Conservation (phyloP, 2,888 invertebrate genomes). For the Dromius quadrimaculatus region DNA sequence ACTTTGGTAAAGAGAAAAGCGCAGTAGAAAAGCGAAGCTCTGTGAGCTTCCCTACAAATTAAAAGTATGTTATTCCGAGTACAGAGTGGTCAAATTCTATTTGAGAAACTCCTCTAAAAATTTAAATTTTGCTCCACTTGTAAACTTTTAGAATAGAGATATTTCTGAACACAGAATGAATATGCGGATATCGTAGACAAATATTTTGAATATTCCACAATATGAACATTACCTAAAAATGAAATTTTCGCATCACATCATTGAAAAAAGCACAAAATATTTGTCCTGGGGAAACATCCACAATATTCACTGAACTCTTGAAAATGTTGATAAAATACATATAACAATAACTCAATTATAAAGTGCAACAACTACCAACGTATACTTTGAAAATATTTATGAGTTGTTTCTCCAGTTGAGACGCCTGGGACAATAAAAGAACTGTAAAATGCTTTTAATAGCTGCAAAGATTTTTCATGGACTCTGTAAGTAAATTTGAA, state of each 20-base stretch:
- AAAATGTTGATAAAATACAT: not conserved
- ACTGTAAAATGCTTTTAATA: conserved; percentile 50
- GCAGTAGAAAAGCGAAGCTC: no score
- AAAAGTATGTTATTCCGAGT: no score
- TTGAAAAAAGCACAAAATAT: no score
- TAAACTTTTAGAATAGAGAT: no score
- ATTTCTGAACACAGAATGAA: not conserved
- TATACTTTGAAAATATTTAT: conserved; percentile 42
- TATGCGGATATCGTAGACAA: not conserved
- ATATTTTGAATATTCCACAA: not conserved
- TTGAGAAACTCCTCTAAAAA: no score
- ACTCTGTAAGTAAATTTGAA: conserved; percentile 35
- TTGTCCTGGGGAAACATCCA: no score
- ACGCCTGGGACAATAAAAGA: conserved; percentile 38
- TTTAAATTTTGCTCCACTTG: no score
- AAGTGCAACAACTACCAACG: conserved; percentile 33
- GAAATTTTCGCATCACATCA: no score
- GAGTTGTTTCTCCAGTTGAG: conserved; percentile 36
- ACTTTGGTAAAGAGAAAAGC: no score
- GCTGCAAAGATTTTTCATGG: conserved; percentile 38
- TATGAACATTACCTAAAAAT: not conserved
- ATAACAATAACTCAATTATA: conserved; percentile 41
- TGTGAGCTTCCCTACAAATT: no score
- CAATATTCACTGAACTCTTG: no score
- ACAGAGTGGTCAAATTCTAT: no score